Evolutionary conservation across 2,113 vertebrate species (phyloP).

Genomic region (Drymodes brunneopygia): DNA sequence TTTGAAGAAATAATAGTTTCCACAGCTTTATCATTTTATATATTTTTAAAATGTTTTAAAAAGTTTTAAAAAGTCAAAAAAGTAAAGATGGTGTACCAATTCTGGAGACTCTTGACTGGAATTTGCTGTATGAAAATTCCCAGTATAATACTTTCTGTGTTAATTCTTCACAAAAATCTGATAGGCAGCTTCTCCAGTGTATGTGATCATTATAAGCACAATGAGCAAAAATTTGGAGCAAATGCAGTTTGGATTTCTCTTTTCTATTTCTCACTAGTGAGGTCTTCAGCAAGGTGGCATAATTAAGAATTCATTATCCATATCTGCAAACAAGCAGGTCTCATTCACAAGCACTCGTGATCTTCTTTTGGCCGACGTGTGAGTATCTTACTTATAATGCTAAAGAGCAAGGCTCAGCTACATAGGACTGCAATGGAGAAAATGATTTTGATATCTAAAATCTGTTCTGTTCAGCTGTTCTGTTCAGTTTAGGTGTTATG

Average conservation of each 20-base stretch:
- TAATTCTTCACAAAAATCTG: background rate
- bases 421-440: background rate
- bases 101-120: background rate
- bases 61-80: background rate
- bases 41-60: background rate
- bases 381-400: background rate
- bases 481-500: background rate
- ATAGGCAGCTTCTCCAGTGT: background rate
- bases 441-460: background rate
- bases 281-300: background rate
- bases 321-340: background rate
- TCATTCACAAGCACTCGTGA: background rate
- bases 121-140: background rate
- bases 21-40: background rate
- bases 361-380: background rate
- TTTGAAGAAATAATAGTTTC: background rate
- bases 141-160: background rate
- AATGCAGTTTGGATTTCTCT: accelerated
- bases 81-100: background rate
- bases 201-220: background rate
- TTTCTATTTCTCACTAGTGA: background rate
- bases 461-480: background rate
- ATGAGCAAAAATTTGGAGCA: background rate
- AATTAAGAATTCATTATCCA: background rate
- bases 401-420: background rate